Evolutionary conservation across 92 coral and sea anemone species (phyloP), one percentile per base, ranked within the genome.

Genomic region (Heteractis magnifica): DNA sequence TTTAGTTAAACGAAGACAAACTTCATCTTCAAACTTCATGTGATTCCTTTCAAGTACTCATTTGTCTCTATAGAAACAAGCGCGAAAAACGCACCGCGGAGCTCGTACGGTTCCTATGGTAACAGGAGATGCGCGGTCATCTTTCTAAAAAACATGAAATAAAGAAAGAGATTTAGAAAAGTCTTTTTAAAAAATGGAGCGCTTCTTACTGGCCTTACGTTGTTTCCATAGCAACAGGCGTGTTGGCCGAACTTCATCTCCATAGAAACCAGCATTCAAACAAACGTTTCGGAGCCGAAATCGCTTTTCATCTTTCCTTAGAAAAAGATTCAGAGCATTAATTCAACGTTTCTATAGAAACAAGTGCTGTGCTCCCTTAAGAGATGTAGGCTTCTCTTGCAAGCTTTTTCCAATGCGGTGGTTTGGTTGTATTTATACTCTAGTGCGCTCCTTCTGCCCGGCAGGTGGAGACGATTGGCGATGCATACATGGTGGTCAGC

Each of bases 391-490:
- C 79, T 82, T 71, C 83, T 78, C 83, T 79, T 85, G 81, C 81
- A 85, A 85, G 88, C 83, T 79, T 48, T 85, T 79, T 91, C 97
- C 97, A 93, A 93, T 93, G 83, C 93, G 86, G 94, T 88, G 90
- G 84, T 92, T 86, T 93, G 90, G 90, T 93, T 91, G 92, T 90
- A 88, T 93, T 81, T 93, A 92, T 93, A 93, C 94, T 93, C 94
- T 93, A 93, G 97, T 93, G 97, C 97, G 86, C 94, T 93, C 97
- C 97, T 93, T 93, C 97, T 93, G 97, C 97, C 97, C 97, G 97
- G 95, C 98, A 97, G 99, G 99, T 97, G 95, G 99, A 97, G 94
- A 97, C 99, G 79, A 97, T 97, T 78, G 99, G 99, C 79, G 99
- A 97, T 82, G 99, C 99, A 59, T 97, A 97, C 89, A 97, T 97